Percentiles rank a stretch among this genome's conserved stretches.
Conservation (phyloP, 1,140 invertebrate species). For the Anastatus disparis region DNA sequence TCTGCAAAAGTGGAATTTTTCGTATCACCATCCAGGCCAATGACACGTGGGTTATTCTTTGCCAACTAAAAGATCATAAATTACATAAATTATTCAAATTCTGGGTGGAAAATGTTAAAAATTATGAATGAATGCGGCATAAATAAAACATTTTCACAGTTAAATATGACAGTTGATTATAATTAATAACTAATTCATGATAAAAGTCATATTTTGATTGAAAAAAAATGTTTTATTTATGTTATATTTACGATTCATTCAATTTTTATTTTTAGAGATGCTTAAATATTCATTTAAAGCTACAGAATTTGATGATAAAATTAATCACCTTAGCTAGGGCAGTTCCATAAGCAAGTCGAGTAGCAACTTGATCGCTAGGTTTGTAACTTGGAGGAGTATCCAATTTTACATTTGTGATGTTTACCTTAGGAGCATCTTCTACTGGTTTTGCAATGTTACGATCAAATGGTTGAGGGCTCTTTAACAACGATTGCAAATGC, state of each 20-base stretch:
- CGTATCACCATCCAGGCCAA: conserved; percentile 95
- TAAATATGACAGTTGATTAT: not conserved
- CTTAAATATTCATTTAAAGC: no score
- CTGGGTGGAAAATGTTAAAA: no score
- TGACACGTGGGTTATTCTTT: conserved; percentile 83
- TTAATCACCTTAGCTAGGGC: conserved; percentile 82
- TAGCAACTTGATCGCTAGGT: conserved; percentile 84
- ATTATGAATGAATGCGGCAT: no score
- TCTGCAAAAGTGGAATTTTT: conserved; percentile 99
- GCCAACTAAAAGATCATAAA: conserved; percentile 69
- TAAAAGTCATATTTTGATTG: conserved; percentile 50
- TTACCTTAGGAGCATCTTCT: conserved; percentile 77
- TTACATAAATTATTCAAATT: not conserved
- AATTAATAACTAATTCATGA: conserved; percentile 15
- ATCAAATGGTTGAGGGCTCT: conserved; percentile 70
- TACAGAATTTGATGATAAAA: no score
- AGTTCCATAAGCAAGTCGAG: conserved; percentile 93
- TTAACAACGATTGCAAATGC: conserved; percentile 75
- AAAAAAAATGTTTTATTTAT: no score
- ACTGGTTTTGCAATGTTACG: conserved; percentile 74
- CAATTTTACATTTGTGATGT: conserved; percentile 81
- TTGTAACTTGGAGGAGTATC: conserved; percentile 89
- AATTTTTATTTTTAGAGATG: no score
- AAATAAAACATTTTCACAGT: not conserved
- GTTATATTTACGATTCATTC: no score